Evolutionary conservation across 1,140 invertebrate genomes (phyloP).

Genomic region (Andrena cerasifolii): DNA sequence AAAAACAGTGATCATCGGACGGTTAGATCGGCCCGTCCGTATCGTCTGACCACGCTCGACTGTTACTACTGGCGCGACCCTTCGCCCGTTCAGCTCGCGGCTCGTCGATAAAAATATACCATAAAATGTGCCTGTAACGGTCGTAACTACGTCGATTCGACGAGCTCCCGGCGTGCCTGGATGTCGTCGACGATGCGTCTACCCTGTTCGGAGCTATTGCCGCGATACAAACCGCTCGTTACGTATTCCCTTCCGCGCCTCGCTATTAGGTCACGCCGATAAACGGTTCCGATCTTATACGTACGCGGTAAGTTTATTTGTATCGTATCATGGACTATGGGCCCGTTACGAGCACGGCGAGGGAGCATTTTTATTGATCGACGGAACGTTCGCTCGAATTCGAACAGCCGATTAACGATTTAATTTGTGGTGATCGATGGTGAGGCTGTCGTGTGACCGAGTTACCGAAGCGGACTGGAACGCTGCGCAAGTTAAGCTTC

Average conservation of each 20-base stretch:
- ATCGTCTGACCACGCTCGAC: conserved; percentile 58
- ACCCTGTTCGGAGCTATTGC: conserved; percentile 42
- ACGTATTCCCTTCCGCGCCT: neutral
- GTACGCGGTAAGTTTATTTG: conserved; percentile 4
- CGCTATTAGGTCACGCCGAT: conserved; percentile 32
- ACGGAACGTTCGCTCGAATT: neutral
- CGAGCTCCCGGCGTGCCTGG: neutral
- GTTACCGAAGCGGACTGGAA: neutral
- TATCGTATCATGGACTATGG: neutral
- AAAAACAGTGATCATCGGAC: conserved; percentile 9
- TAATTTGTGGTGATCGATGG: too few species aligned
- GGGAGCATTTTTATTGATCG: neutral
- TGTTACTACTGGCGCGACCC: conserved; percentile 57
- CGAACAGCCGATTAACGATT: conserved; percentile 11
- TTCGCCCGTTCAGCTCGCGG: conserved; percentile 34
- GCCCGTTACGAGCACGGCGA: neutral
- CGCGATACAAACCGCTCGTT: conserved; percentile 33
- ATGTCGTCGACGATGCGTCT: conserved; percentile 43
- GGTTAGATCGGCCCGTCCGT: neutral
- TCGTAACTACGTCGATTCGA: conserved; percentile 62
- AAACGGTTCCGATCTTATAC: conserved; percentile 10
- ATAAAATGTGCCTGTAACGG: conserved; percentile 61
- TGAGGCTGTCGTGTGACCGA: neutral
- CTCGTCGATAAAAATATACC: conserved; percentile 64
- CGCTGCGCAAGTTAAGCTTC: neutral